phyloP scores from a whole-genome alignment of 2,888 invertebrate genomes.

The Leuctra nigra region DNA sequence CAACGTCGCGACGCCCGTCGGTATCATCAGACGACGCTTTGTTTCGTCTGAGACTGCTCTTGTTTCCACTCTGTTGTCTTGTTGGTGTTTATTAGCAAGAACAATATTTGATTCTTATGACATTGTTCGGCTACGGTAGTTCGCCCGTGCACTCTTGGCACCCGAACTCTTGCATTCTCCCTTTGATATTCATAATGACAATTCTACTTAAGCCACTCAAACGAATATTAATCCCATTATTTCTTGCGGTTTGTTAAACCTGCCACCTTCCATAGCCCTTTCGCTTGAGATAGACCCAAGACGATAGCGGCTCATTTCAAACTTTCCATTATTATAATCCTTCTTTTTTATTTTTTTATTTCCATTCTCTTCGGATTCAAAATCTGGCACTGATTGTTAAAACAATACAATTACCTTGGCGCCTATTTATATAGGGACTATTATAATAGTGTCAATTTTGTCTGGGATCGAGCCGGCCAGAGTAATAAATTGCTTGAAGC shows the following conservation, averaged over 20 bases:
- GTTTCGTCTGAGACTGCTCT: background rate
- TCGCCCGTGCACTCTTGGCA: background rate
- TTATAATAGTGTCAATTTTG: constrained; percentile 19
- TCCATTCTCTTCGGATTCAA: constrained; percentile 11
- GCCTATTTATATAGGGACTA: constrained; percentile 16
- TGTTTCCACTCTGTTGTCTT: background rate
- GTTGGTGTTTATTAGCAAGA: constrained; percentile 13
- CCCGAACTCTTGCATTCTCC: background rate
- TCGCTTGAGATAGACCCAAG: background rate
- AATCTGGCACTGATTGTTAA: constrained; percentile 18
- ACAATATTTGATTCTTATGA: constrained; percentile 10
- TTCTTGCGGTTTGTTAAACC: constrained; percentile 17
- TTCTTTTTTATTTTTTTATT: constrained; percentile 3
- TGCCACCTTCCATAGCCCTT: constrained; percentile 8
- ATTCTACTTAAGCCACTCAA: constrained; percentile 15
- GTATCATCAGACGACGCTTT: no score
- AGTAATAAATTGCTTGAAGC: constrained; percentile 1
- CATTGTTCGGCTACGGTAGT: background rate
- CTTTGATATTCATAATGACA: constrained; percentile 18
- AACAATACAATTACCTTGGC: constrained; percentile 18
- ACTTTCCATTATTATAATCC: constrained; percentile 18
- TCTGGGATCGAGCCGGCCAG: constrained; percentile 8
- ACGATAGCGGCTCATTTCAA: constrained; percentile 8
- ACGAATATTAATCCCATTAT: constrained; percentile 17
- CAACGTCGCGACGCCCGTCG: no score